Evolutionary conservation across 2,888 invertebrate species (phyloP), one percentile per base, ranked within the genome.

Genomic region (Halictus quadricinctus): DNA sequence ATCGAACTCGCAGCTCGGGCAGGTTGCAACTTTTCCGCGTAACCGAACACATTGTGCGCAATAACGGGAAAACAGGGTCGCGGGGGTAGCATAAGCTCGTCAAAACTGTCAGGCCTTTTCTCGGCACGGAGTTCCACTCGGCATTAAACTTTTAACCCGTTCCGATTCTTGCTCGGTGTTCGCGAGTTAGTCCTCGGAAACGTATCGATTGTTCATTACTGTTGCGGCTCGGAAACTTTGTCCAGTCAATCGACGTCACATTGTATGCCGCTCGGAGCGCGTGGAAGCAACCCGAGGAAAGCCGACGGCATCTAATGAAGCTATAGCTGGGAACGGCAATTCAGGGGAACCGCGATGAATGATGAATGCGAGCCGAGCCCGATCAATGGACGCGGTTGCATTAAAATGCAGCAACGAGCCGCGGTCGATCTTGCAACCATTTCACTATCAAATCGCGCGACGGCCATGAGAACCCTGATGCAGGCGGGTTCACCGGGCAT

Each of bases 181-280:
- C 82, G 83, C 85, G n/a, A 81, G 83, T 83, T 58, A 70, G 76
- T 66, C 43, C 48, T 12, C 21, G 46, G 36, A n/a, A 46, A 43
- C 64, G 46, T 83, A 87, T 89, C 89, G 89, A 89, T 88, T 89
- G 84, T 83, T 82, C 87, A 87, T 89, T 89, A 88, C 84, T 85
- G 89, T 81, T 81, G 76, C 83, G 81, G 70, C 41, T 66, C 72
- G 46, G 72, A 48, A 89, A 89, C 76, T 89, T 88, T 74, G 76
- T 72, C 72, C 72, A 85, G 81, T 80, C 83, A 87, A 89, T 88
- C 89, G 82, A 76, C 76, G 84, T 75, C 54, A 69, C 74, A 72
- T 77, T 72, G 80, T 77, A 66, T 69, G 50, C 58, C 54, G 58
- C 12, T 58, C 58, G 36, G 41, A 18, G 13, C n/a, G 58, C 15